phyloP scores from a whole-genome alignment of 2,888 invertebrate genomes.

The Chouioia cunea region DNA sequence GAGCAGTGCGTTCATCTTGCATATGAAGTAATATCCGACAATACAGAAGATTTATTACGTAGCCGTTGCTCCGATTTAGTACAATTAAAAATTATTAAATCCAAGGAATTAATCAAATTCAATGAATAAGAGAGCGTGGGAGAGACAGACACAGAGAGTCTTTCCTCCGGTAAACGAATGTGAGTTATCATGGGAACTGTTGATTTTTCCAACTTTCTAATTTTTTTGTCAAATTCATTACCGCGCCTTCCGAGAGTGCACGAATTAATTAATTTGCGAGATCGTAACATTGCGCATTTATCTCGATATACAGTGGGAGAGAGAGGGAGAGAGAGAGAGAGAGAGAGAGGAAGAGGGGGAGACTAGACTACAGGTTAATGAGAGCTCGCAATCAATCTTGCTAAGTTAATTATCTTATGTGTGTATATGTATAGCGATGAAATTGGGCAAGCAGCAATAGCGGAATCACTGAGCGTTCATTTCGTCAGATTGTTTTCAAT shows the following conservation, averaged over 20 bases:
- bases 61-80: not conserved
- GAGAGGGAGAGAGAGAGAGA: no score
- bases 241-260: constrained; percentile 11
- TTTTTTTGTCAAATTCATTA: constrained; percentile 30
- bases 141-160: no score
- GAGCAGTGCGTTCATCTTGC: no score
- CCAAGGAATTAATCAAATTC: constrained; percentile 23
- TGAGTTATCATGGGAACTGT: constrained; percentile 24
- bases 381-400: constrained; percentile 39
- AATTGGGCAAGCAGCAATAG: not conserved
- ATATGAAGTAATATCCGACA: no score
- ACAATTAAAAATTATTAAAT: constrained; percentile 29
- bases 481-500: constrained; percentile 21
- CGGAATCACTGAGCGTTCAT: constrained; percentile 5
- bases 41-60: not conserved
- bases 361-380: constrained; percentile 35
- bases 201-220: constrained; percentile 30
- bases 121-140: no score
- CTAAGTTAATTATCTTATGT: constrained; percentile 41
- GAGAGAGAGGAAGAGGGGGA: no score
- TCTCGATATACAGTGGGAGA: constrained; percentile 31
- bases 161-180: no score
- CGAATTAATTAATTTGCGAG: constrained; percentile 43
- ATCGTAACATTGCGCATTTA: constrained; percentile 32
- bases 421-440: constrained; percentile 6